These are phyloP conservation scores for Lepus europaeus DNA, from an alignment of 2,113 vertebrate species.

Conservation along the genomic window DNA sequence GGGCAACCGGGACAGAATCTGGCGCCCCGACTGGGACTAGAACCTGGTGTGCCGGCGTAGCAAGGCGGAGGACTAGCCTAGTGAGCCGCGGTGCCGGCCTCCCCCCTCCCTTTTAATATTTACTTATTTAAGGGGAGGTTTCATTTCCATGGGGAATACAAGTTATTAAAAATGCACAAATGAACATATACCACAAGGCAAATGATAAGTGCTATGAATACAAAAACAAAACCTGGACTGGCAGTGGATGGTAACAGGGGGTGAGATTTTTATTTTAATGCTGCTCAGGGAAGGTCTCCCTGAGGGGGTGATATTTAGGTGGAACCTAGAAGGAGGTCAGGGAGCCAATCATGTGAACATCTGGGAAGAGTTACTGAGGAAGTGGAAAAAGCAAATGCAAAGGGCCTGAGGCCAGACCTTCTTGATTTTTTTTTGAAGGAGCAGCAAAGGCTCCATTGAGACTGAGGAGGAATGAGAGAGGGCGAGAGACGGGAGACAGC, in stretches of 20 bases:
- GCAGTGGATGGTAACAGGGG: neutral
- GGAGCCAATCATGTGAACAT: neutral
- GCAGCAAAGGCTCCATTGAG: neutral
- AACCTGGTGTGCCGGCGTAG: too few relatives aligned
- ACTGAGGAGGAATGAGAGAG: neutral
- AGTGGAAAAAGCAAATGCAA: neutral
- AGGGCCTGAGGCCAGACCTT: neutral
- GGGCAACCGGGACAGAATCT: too few relatives aligned
- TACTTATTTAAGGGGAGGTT: neutral
- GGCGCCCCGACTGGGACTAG: too few relatives aligned
- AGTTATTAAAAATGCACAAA: constrained; percentile 36
- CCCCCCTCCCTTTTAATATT: too few relatives aligned
- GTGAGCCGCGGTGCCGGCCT: too few relatives aligned
- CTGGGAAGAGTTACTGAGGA: neutral
- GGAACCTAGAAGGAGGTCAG: constrained; percentile 4
- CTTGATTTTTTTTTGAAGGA: neutral
- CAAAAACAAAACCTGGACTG: neutral
- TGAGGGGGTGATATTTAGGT: neutral
- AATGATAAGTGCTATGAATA: neutral
- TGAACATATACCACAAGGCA: neutral
- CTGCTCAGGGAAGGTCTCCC: constrained; percentile 1
- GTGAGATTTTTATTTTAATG: constrained; percentile 37
- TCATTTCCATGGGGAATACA: neutral
- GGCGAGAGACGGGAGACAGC: neutral
- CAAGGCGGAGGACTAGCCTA: too few relatives aligned